Evolutionary conservation across 2,888 invertebrate genomes (phyloP), one percentile per base, ranked within the genome.

Genomic region (Meta bourneti): DNA sequence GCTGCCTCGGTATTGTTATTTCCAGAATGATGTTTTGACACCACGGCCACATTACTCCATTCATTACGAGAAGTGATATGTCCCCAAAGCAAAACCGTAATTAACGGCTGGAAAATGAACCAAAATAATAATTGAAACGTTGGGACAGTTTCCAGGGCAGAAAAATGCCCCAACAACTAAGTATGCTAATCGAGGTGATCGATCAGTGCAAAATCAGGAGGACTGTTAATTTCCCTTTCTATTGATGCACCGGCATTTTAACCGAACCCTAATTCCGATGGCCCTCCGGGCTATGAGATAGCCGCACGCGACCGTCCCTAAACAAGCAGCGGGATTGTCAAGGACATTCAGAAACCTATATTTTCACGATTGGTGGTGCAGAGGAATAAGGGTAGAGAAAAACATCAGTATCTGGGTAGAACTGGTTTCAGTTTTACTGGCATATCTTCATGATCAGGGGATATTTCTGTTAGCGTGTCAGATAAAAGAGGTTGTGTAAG

Each of bases 271-370:
- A 61, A 61, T 61, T 61, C 16, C 61, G 61, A 61, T 5, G 34
- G 20, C 13, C 84, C 82, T 54, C 5, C 52, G 84, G 84, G 34
- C 51, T 8, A 61, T 16, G 52, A 61, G 51, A 79, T 34, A 61
- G 8, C 61, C n/a, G 84, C 84, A 84, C 84, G 84, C 84, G 84
- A 84, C 74, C 51, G n/a, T 5, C 54, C 61, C 51, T 54, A 34
- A 34, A 5, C 16, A 84, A 75, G 49, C 78, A 19, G 7, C 78
- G 7, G 78, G 78, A 78, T 72, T 20, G 19, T 78, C 78, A 78
- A 78, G 78, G 78, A 51, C 52, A 78, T n/a, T 9, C n/a, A 13
- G 78, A 52, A 78, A 61, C 34, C 51, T 52, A 52, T 52, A 78
- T 52, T 52, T 78, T 78, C 61, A 16, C 61, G 13, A 61, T 61